Percentiles rank a stretch among this genome's conserved stretches.
Conservation (phyloP, 2,113 vertebrate species). For the Festucalex cinctus region DNA sequence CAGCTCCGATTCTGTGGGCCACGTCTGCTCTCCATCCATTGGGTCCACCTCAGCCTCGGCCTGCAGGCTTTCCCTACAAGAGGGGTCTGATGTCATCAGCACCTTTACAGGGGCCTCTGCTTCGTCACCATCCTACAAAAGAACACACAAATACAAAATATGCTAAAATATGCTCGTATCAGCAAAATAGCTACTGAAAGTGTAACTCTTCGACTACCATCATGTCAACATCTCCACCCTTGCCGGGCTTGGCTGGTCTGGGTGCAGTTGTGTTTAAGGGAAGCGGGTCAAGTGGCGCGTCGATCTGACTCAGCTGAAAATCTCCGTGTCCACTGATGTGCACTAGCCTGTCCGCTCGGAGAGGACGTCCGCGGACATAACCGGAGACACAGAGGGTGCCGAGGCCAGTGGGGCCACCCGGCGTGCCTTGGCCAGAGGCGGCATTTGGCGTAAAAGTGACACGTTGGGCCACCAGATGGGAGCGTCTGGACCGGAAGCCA, state of each 20-base stretch:
- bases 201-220: conserved; percentile 58
- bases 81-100: conserved; percentile 84
- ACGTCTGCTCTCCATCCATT: conserved; percentile 97
- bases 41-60: conserved; percentile 87
- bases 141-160: not conserved
- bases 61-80: conserved; percentile 81
- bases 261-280: conserved; percentile 68
- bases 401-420: conserved; percentile 55
- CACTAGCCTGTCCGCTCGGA: conserved; percentile 83
- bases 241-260: conserved; percentile 66
- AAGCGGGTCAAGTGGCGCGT: conserved; percentile 83
- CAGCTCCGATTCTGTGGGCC: conserved; percentile 92
- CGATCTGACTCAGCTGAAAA: conserved; percentile 91
- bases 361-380: conserved; percentile 82
- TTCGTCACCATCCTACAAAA: conserved; percentile 76
- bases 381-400: conserved; percentile 90
- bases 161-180: not conserved
- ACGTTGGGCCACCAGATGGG: conserved; percentile 80
- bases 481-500: conserved; percentile 81
- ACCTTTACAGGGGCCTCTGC: conserved; percentile 78
- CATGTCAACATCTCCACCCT: conserved; percentile 72
- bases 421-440: conserved; percentile 9
- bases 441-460: conserved; percentile 75
- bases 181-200: not conserved
- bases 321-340: conserved; percentile 91